Evolutionary conservation across 2,888 invertebrate genomes (phyloP).

Genomic region (Netelia melanura): DNA sequence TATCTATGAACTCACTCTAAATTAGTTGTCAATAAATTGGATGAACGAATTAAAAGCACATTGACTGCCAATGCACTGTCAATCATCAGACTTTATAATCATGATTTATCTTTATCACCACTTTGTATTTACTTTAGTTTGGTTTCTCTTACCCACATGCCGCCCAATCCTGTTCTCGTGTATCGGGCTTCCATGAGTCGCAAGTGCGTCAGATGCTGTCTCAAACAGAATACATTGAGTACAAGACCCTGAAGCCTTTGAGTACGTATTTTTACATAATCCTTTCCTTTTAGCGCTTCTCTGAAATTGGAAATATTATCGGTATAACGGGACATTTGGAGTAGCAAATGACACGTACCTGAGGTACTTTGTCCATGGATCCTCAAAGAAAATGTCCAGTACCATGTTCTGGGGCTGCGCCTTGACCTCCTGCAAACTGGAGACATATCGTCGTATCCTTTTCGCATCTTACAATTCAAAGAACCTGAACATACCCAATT

Average conservation of each 20-base stretch:
- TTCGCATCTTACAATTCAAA: slow-evolving; percentile 36
- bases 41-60: too few relatives aligned
- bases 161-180: slow-evolving; percentile 95
- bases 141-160: slow-evolving; percentile 92
- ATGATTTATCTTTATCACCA: not conserved
- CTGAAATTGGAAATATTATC: slow-evolving; percentile 83
- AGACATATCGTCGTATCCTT: slow-evolving; percentile 63
- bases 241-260: slow-evolving; percentile 94
- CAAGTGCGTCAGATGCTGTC: slow-evolving; percentile 92
- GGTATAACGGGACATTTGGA: too few relatives aligned
- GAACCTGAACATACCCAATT: slow-evolving; percentile 88
- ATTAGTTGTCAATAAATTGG: too few relatives aligned
- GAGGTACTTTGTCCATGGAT: slow-evolving; percentile 93
- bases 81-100: too few relatives aligned
- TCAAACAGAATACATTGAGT: slow-evolving; percentile 91
- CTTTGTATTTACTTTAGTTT: slow-evolving; percentile 18
- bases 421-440: slow-evolving; percentile 94
- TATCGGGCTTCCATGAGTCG: slow-evolving; percentile 94
- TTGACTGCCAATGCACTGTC: too few relatives aligned
- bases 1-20: not conserved
- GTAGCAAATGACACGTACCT: slow-evolving; percentile 77
- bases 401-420: slow-evolving; percentile 94
- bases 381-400: slow-evolving; percentile 92
- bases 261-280: slow-evolving; percentile 92
- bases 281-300: slow-evolving; percentile 88